Evolutionary conservation across 2,113 vertebrate genomes (phyloP), one percentile per base, ranked within the genome.

Genomic region (Petromus typicus): DNA sequence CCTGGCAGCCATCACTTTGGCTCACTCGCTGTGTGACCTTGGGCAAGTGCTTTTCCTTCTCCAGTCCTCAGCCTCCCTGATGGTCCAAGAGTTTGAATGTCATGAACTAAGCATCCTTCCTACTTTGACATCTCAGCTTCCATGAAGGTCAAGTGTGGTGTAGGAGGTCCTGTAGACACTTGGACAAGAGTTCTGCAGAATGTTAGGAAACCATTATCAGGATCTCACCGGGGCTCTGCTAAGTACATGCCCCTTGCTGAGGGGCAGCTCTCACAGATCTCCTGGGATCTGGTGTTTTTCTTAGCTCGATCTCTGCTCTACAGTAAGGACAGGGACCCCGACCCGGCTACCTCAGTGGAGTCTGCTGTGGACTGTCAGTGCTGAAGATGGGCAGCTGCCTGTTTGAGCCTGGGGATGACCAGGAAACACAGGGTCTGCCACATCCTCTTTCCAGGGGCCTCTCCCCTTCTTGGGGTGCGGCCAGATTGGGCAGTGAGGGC

Each of bases 21-120:
- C 63, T 87, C 75, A 86, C 73, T 85, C 25, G 51, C 88, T 96
- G 37, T 66, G 86, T 93, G 97, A 97, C 96, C 97, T 97, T 97
- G 96, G 94, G 67, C 89, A 94, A 86, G 75, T 78, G n/a, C 56
- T 89, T 93, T 86, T 64, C 63, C 63, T 94, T 96, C 67, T 95
- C 91, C 84, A 57, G 64, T 80, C 79, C 63, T 93, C 48, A 32
- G 57, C 27, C 48, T 93, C n/a, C 59, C 67, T 69, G 54, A 67
- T 25, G 92, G 73, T 61, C 75, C 81, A 87, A 95, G 57, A 86
- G 57, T 92, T 73, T 67, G 12, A 78, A 86, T 87, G 80, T 66
- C 57, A 88, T 48, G 76, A 94, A 80, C 54, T 45, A 92, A 95
- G 93, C 78, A 61, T 86, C 69, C 75, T 93, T 89, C 86, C 43